Percentiles rank a stretch among this genome's conserved stretches.
phyloP scores from a whole-genome alignment of 2,888 invertebrate genomes.

The Hypercompe scribonia region DNA sequence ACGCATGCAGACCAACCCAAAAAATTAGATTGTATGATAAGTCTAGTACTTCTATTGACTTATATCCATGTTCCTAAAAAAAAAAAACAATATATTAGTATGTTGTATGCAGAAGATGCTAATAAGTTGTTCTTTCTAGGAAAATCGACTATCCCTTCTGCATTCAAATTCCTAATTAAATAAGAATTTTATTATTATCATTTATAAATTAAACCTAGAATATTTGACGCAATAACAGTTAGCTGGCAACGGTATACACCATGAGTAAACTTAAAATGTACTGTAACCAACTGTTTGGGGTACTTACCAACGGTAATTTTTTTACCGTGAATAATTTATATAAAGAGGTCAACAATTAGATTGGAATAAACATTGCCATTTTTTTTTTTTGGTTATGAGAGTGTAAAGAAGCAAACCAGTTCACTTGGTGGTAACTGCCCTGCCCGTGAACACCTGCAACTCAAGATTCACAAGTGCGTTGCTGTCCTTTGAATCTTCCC shows the following conservation, averaged over 20 bases:
- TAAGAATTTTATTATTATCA: no score
- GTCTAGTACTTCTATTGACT: slow-evolving; percentile 80
- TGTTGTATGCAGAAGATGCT: neutral
- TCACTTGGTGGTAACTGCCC: no score
- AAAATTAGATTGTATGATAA: slow-evolving; percentile 88
- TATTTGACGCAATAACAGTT: neutral
- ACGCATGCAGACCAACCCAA: slow-evolving; percentile 88
- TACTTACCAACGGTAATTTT: neutral
- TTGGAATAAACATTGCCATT: no score
- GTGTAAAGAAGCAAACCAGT: no score
- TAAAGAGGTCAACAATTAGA: neutral
- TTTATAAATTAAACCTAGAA: no score
- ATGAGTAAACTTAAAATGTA: neutral
- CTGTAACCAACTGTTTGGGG: neutral
- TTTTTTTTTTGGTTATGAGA: no score
- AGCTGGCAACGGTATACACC: neutral
- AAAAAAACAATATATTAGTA: slow-evolving; percentile 47
- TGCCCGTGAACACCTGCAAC: no score
- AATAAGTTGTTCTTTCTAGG: neutral
- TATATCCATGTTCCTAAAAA: slow-evolving; percentile 80
- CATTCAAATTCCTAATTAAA: neutral
- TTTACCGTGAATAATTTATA: neutral
- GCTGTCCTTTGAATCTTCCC: no score
- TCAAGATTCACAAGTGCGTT: no score
- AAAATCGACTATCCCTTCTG: neutral